phyloP scores from a whole-genome alignment of 2,888 invertebrate species.

The Parelbella ahira region DNA sequence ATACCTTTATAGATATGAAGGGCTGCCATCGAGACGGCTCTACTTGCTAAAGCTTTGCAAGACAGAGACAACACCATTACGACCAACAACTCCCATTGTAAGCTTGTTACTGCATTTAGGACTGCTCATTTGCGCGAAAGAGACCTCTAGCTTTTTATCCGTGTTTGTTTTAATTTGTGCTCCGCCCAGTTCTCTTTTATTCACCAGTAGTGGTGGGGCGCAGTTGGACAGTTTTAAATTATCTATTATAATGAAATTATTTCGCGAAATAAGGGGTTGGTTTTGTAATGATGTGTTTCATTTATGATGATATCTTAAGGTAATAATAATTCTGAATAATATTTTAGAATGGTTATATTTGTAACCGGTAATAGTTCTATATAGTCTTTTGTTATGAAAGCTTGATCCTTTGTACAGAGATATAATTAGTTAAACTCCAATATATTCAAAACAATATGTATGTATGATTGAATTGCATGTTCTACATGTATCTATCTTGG shows the following conservation, averaged over 20 bases:
- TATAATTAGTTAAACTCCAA: no score
- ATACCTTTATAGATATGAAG: slow-evolving; percentile 71
- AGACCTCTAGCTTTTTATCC: slow-evolving; percentile 58
- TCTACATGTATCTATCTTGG: no score
- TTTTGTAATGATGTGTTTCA: slow-evolving; percentile 77
- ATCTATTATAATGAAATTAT: slow-evolving; percentile 80
- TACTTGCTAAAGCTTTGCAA: slow-evolving; percentile 42
- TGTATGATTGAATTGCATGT: no score
- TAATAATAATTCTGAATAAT: slow-evolving; percentile 17
- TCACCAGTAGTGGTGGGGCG: slow-evolving; percentile 68
- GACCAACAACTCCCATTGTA: slow-evolving; percentile 71
- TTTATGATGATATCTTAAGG: slow-evolving; percentile 60
- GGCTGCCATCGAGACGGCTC: slow-evolving; percentile 56
- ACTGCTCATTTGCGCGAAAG: slow-evolving; percentile 75
- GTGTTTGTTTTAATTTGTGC: slow-evolving; percentile 55
- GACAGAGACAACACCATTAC: slow-evolving; percentile 53
- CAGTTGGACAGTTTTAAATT: slow-evolving; percentile 78
- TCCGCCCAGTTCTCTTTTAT: slow-evolving; percentile 71
- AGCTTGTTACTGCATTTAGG: slow-evolving; percentile 70
- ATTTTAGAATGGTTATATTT: slow-evolving; percentile 4
- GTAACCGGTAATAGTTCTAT: no score
- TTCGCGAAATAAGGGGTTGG: slow-evolving; percentile 78
- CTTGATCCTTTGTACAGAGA: no score
- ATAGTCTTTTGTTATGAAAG: no score
- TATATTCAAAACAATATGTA: no score